Evolutionary conservation across 2,113 vertebrate species (phyloP).

Genomic region (Pygoscelis adeliae): DNA sequence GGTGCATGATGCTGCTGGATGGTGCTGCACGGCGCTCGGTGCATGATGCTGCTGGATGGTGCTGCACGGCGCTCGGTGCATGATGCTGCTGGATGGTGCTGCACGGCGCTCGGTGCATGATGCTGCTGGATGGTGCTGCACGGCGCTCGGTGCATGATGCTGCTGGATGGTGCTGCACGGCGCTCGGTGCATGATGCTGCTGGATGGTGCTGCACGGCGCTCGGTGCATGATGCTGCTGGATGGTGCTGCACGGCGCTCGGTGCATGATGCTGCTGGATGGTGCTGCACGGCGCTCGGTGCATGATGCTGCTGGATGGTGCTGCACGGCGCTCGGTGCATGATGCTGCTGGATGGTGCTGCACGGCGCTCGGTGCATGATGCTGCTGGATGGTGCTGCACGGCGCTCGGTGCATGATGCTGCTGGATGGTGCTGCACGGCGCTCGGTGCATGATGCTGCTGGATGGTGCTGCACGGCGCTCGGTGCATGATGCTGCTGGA

Average conservation of each 20-base stretch:
- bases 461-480: accelerated
- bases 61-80: neutral
- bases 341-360: neutral
- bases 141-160: neutral
- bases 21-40: too few species aligned
- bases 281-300: neutral
- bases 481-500: neutral
- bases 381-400: too few species aligned
- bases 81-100: too few species aligned
- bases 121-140: neutral
- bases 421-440: neutral
- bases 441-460: neutral
- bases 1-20: neutral
- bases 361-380: neutral
- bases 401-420: neutral
- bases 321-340: neutral
- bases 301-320: too few species aligned
- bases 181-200: neutral
- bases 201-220: neutral
- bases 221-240: neutral
- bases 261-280: neutral
- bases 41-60: neutral
- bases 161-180: accelerated
- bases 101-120: neutral
- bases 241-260: accelerated